Evolutionary conservation across 2,113 vertebrate genomes (phyloP), one percentile per base, ranked within the genome.

Genomic region (Halcyon senegalensis): DNA sequence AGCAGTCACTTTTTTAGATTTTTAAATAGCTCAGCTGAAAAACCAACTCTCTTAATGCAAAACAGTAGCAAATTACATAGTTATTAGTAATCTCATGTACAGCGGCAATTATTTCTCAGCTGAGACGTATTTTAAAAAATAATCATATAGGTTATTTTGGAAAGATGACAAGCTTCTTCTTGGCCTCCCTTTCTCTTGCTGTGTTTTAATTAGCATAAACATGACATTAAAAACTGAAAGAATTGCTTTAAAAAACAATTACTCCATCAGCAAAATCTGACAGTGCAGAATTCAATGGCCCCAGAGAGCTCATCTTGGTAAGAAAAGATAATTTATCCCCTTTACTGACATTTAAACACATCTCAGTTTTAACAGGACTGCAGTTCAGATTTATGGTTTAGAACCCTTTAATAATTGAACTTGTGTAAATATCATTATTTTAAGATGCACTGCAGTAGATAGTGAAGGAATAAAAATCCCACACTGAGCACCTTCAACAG

Each of bases 171-270:
- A 91, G 44, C 50, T 91, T 10, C 56, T 92, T 82, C 59, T 79
- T 1, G 7, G 44, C 41, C 77, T 79, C 33, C 19, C 39, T 72
- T 59, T 76, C 35, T 76, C 68, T 72, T 37, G 16, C 31, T 67
- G 56, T 92, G 58, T 74, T 92, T 91, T 59, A 79, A 96, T 94
- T 95, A 93, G 70, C 94, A 93, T 94, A 91, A 92, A 87, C 30
- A 80, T 70, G 86, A 90, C 73, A 96, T 70, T 84, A 93, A 50
- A 91, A 93, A 51, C 5, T 27, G 69, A 95, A 92, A 87, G 48
- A 94, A 94, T 91, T 1, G 0, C 58, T 94, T 94, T 56, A 60
- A 85, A 96, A 96, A 89, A 85, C 78, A 94, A 86, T 90, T 87
- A 90, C 51, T 83, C 51, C 75, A 59, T 80, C 91, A 91, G 80